Base-by-base conservation (phyloP, 2,888 invertebrate species). In the Tortricodes alternella region DNA sequence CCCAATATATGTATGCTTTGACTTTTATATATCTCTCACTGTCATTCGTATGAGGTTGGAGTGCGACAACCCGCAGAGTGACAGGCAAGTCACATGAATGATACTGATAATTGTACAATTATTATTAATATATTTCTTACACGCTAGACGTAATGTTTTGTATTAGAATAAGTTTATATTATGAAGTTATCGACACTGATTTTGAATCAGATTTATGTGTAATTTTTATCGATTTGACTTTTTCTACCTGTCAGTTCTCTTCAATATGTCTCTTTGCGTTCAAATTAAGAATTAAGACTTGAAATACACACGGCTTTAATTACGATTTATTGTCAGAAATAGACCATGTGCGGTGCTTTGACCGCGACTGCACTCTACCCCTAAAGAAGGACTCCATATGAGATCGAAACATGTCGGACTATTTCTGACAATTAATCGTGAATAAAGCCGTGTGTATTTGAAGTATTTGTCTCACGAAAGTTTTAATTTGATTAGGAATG, bases 61-160 rank as follows among this genome's bases (percentile, higher is more conserved):
- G 23, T 13, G 24, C 16, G 13, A 19, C 5, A 7, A n/a, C 44
- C 34, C 53, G 53, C 49, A 52, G 48, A 56, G 61, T 57, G 58
- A 21, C 24, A 58, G 62, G 55, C 46, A 53, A 51, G 62, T 51
- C 59, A 46, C 65, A 65, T 63, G 67, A 70, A 78, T 62, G 75
- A 80, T 78, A 77, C 78, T 80, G 82, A 80, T 83, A 81, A n/a
- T 83, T 88, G 87, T 89, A 87, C 86, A 87, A 89, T 85, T 76
- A 70, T 70, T 76, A 75, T 76, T 83, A 84, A 85, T 81, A 83
- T 84, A 85, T 83, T 81, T 78, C 79, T 72, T 79, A 79, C 77
- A 78, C 73, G 76, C 76, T 88, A 89, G 83, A 67, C 60, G 63
- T 80, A 80, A 76, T 61, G 69, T 78, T 83, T 83, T 81, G 71